These are phyloP conservation scores for Pachyramphus minor DNA, from an alignment of 2,113 vertebrate genomes.

Conservation along the genomic window DNA sequence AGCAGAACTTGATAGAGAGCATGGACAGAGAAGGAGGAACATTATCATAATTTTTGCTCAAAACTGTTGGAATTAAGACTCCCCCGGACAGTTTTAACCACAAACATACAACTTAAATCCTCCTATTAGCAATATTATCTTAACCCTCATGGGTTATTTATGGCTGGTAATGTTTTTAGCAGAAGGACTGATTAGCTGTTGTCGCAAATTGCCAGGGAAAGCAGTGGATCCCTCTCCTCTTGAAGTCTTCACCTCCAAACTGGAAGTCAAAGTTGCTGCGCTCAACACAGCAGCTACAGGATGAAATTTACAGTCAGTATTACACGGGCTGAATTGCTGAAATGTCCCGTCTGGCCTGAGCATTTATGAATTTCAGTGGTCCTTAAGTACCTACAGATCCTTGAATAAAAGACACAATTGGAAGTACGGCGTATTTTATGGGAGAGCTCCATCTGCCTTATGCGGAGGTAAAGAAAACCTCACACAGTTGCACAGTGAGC, in stretches of 20 bases:
- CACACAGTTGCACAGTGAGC: not conserved
- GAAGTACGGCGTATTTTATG: not conserved
- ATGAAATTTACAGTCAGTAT: not conserved
- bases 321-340: not conserved
- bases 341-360: not conserved
- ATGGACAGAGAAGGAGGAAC: not conserved
- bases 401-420: not conserved
- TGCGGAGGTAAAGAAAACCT: rapidly evolving
- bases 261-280: not conserved
- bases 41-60: not conserved
- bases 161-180: not conserved
- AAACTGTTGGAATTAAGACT: not conserved
- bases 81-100: not conserved
- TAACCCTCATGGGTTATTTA: not conserved
- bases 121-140: not conserved
- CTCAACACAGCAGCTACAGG: not conserved
- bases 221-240: not conserved
- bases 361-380: not conserved
- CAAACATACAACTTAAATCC: not conserved
- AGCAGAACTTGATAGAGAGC: not conserved
- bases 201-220: not conserved
- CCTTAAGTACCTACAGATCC: not conserved
- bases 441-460: not conserved
- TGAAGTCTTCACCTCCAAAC: not conserved
- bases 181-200: not conserved